phyloP scores from a whole-genome alignment of 2,888 invertebrate species.

The Diaperis boleti region DNA sequence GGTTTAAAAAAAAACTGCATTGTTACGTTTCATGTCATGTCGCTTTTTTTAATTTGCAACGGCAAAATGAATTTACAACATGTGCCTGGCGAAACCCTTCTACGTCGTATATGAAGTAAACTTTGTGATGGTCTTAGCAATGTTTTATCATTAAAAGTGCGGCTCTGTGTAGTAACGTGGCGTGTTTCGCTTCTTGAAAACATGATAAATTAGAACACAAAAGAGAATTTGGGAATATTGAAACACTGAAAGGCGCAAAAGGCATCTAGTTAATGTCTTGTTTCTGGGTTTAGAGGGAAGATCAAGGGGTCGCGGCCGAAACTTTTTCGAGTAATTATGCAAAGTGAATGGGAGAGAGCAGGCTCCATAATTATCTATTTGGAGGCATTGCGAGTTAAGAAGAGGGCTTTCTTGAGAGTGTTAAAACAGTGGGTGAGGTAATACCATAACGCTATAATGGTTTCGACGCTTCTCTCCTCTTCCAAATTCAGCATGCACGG shows the following conservation, averaged over 20 bases:
- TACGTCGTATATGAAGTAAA: constrained; percentile 10
- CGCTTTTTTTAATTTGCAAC: neutral
- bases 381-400: constrained; percentile 45
- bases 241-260: constrained; percentile 13
- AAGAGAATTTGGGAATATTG: constrained; percentile 34
- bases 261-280: constrained; percentile 35
- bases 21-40: neutral
- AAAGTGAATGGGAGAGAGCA: constrained; percentile 43
- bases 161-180: constrained; percentile 13
- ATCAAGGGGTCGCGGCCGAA: constrained; percentile 24
- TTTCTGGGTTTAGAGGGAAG: constrained; percentile 42
- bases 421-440: constrained; percentile 52
- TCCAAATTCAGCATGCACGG: constrained; percentile 51
- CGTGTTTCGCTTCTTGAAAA: constrained; percentile 17
- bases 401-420: constrained; percentile 49
- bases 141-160: constrained; percentile 34
- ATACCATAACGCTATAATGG: constrained; percentile 57
- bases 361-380: constrained; percentile 45
- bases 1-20: constrained; percentile 8
- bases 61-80: constrained; percentile 31
- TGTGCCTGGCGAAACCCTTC: constrained; percentile 10
- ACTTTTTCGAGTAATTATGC: constrained; percentile 45
- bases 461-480: constrained; percentile 48
- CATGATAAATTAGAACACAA: constrained; percentile 17
- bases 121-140: constrained; percentile 21